Percentiles rank a stretch among this genome's conserved stretches.
phyloP scores from a whole-genome alignment of 1,140 invertebrate species.

The Drosophila equinoxialis region DNA sequence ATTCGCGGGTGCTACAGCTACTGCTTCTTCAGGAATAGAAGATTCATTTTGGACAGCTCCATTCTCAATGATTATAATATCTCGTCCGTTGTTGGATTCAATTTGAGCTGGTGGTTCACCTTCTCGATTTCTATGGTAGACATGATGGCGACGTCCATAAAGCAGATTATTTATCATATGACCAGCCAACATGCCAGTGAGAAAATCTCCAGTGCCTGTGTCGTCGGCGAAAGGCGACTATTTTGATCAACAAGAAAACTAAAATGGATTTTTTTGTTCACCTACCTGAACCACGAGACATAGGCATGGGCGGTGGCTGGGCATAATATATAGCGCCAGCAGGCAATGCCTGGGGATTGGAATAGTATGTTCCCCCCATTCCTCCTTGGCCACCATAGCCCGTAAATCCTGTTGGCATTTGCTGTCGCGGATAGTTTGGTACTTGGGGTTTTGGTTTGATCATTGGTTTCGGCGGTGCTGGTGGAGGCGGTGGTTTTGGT shows the following conservation, averaged over 20 bases:
- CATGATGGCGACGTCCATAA: conserved; percentile 54
- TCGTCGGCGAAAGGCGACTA: not conserved
- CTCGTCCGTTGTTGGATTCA: conserved; percentile 39
- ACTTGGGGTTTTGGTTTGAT: conserved; percentile 52
- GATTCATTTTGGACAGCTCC: conserved; percentile 42
- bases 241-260: not conserved
- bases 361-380: conserved; percentile 50
- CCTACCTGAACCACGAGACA: conserved; percentile 53
- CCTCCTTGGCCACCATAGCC: conserved; percentile 17
- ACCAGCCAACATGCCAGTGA: conserved; percentile 61
- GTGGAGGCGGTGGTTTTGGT: conserved; percentile 59
- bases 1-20: conserved; percentile 29
- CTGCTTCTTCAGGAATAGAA: conserved; percentile 32
- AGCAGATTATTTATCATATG: conserved; percentile 59
- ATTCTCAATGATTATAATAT: conserved; percentile 68
- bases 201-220: conserved; percentile 51
- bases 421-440: conserved; percentile 60
- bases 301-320: conserved; percentile 58
- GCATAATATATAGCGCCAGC: conserved; percentile 64
- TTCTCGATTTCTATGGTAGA: conserved; percentile 49
- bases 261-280: not conserved
- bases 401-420: conserved; percentile 60
- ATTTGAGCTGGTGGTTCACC: conserved; percentile 8
- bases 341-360: conserved; percentile 62
- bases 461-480: conserved; percentile 40